Evolutionary conservation across 2,797 vertebrate genomes (phyloP).

Genomic region (Pseudopleuronectes americanus): DNA sequence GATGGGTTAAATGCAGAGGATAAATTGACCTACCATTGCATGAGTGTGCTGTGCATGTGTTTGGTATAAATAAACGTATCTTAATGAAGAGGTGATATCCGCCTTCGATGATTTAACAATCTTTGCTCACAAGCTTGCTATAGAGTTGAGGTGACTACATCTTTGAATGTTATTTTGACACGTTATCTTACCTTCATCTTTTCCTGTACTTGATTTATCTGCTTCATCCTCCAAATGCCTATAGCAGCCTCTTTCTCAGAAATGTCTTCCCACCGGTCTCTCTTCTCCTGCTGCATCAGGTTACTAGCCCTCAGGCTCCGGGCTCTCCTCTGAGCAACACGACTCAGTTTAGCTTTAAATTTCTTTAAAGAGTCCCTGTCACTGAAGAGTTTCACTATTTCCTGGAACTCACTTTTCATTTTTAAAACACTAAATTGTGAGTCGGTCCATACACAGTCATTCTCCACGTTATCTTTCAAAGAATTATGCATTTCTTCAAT

Average conservation of each 20-base stretch:
- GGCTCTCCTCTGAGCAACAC: slow-evolving; percentile 78
- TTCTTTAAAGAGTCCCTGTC: slow-evolving; percentile 61
- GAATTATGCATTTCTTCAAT: slow-evolving; percentile 72
- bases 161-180: background rate
- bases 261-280: slow-evolving; percentile 67
- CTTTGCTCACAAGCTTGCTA: too few relatives aligned
- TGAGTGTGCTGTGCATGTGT: too few relatives aligned
- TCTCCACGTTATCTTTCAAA: slow-evolving; percentile 72
- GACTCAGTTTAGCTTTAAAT: slow-evolving; percentile 72
- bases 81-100: too few relatives aligned
- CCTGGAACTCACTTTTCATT: slow-evolving; percentile 64
- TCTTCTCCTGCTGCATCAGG: slow-evolving; percentile 69
- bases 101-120: too few relatives aligned
- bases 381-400: slow-evolving; percentile 57
- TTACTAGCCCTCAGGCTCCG: slow-evolving; percentile 74
- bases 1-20: too few relatives aligned
- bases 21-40: too few relatives aligned
- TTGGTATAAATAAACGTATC: too few relatives aligned
- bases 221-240: slow-evolving; percentile 88
- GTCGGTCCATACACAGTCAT: slow-evolving; percentile 71
- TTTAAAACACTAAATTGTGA: slow-evolving; percentile 57
- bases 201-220: slow-evolving; percentile 89
- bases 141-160: background rate
- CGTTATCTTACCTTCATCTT: slow-evolving; percentile 85
- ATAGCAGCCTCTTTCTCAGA: slow-evolving; percentile 86